Base-by-base conservation (phyloP, 2,113 vertebrate species). In the Cebus imitator region DNA sequence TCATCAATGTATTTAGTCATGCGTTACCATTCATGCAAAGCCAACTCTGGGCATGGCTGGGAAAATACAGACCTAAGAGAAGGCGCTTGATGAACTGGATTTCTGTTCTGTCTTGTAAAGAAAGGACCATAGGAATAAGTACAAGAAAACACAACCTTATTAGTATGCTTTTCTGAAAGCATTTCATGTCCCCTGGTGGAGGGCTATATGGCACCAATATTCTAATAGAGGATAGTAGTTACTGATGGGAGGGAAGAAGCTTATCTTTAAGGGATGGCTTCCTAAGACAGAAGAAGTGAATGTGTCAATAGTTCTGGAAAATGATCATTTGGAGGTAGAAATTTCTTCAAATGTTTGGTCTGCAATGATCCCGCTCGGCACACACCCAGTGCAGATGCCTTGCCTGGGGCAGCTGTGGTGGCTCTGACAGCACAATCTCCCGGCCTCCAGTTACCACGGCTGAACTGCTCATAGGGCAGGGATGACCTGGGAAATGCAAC, bases 131-230 rank as follows among this genome's bases (percentile, higher is more conserved):
- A 7, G 37, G 35, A 52, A 75, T n/a, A 23, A 6, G 20, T 21
- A 25, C 11, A 23, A 48, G 30, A 43, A 66, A 79, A 35, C 0
- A 16, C 0, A 3, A 8, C 30, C 45, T 66, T 32, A 18, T 20
- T 14, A 3, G 1, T 10, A 35, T 52, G 40, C 6, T 16, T 27
- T 8, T 11, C 52, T 1, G 8, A 27, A 87, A 50, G 70, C 23
- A 2, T 83, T 78, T 93, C 18, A 11, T 13, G n/a, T 11, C 6
- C 76, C 32, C 35, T 87, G 30, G 80, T 4, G 40, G 25, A 76
- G 43, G 37, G 50, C 18, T 4, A 9, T 18, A 4, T 2, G 58
- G 32, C 3, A 5, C 13, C 88, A 6, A 7, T 61, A 37, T 48
- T 80, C 20, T 23, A 61, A 5, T 5, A 75, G 40, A 35, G 13